Percentiles rank a stretch among this genome's conserved stretches.
Conservation (phyloP, 1,140 invertebrate genomes). For the Elymnias hypermnestra region DNA sequence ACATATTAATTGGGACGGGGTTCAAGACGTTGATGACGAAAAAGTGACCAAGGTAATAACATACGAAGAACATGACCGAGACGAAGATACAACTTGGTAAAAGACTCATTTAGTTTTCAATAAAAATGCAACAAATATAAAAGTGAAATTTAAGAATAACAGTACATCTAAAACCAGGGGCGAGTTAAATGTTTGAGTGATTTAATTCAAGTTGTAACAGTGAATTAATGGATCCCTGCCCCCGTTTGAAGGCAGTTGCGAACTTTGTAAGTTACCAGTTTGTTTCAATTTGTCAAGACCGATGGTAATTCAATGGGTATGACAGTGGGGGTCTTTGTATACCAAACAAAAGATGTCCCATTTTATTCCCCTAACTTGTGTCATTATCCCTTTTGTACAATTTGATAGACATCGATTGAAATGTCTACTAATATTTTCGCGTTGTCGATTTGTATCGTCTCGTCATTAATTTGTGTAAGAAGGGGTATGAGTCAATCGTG, state of each 20-base stretch:
- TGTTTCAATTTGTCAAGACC: conserved; percentile 67
- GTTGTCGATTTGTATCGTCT: conserved; percentile 8
- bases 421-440: conserved; percentile 18
- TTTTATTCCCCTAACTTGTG: conserved; percentile 31
- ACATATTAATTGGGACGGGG: no score
- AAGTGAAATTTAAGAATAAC: conserved; percentile 28
- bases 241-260: conserved; percentile 44
- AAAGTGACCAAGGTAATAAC: no score
- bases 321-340: conserved; percentile 44
- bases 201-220: conserved; percentile 57
- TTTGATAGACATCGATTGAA: conserved; percentile 19
- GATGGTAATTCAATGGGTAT: conserved; percentile 57
- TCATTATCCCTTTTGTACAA: conserved; percentile 24
- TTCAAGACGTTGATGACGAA: no score
- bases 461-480: background rate
- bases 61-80: no score
- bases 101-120: no score
- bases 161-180: conserved; percentile 30
- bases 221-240: conserved; percentile 57
- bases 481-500: no score
- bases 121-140: no score
- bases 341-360: conserved; percentile 30
- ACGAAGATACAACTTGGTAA: no score
- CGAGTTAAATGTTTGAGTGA: conserved; percentile 42
- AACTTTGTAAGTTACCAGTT: conserved; percentile 56